Evolutionary conservation across 2,113 vertebrate genomes (phyloP).

Genomic region (Corythoichthys intestinalis): DNA sequence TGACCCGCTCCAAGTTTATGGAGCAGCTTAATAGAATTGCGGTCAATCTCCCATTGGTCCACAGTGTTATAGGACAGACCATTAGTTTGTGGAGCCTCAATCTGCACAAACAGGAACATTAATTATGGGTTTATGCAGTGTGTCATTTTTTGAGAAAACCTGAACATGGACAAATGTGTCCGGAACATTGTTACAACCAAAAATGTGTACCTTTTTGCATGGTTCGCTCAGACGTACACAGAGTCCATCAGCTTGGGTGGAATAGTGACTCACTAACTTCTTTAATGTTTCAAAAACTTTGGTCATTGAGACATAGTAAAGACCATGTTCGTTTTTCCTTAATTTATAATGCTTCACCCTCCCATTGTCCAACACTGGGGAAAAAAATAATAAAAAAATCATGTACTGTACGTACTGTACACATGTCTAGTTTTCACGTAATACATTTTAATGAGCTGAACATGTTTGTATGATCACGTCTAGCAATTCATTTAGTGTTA

Average conservation of each 20-base stretch:
- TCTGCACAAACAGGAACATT: conserved; percentile 16
- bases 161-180: neutral
- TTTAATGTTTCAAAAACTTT: conserved; percentile 74
- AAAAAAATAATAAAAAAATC: conserved; percentile 23
- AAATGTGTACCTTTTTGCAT: conserved; percentile 80
- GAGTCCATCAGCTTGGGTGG: conserved; percentile 73
- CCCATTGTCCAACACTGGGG: conserved; percentile 76
- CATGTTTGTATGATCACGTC: too few species aligned
- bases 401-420: neutral
- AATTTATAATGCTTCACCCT: conserved; percentile 91
- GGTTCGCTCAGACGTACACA: conserved; percentile 78
- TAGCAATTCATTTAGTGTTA: too few species aligned
- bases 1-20: conserved; percentile 87
- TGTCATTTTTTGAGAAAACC: neutral
- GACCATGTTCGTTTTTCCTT: conserved; percentile 67
- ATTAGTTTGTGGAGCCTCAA: conserved; percentile 52
- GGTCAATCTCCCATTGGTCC: conserved; percentile 94
- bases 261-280: conserved; percentile 81
- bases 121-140: neutral
- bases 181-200: neutral
- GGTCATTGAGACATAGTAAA: conserved; percentile 72
- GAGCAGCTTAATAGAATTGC: conserved; percentile 78
- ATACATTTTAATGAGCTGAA: too few species aligned
- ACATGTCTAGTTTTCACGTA: neutral
- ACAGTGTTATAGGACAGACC: conserved; percentile 90